Conservation (phyloP, 2,888 invertebrate genomes). For the Epinotia bilunana region DNA sequence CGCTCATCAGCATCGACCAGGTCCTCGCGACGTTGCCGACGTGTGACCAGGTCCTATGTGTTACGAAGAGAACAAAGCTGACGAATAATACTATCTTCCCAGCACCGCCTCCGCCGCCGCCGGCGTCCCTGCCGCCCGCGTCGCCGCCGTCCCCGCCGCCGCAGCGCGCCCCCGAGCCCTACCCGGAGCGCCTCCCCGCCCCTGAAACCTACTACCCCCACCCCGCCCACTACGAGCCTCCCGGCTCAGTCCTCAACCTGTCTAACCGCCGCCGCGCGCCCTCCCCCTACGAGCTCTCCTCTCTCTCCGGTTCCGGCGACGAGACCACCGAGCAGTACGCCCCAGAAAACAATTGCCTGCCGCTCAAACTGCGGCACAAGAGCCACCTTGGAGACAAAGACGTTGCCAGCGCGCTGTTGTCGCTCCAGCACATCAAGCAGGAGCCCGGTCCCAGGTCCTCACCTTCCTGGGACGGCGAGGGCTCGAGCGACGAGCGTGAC, state of each 20-base stretch:
- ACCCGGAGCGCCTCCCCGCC: slow-evolving; percentile 78
- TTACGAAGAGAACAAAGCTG: slow-evolving; percentile 88
- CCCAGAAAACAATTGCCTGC: slow-evolving; percentile 90
- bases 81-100: slow-evolving; percentile 82
- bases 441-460: slow-evolving; percentile 92
- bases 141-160: slow-evolving; percentile 82
- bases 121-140: slow-evolving; percentile 74
- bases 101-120: slow-evolving; percentile 82
- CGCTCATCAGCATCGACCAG: slow-evolving; percentile 94
- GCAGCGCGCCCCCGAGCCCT: slow-evolving; percentile 81
- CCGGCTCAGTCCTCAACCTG: slow-evolving; percentile 89
- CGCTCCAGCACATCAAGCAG: slow-evolving; percentile 93
- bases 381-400: slow-evolving; percentile 95
- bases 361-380: slow-evolving; percentile 96
- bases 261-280: slow-evolving; percentile 87
- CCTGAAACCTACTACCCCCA: slow-evolving; percentile 79
- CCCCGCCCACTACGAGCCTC: slow-evolving; percentile 84
- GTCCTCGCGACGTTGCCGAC: slow-evolving; percentile 93
- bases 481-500: slow-evolving; percentile 95
- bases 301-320: slow-evolving; percentile 87
- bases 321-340: slow-evolving; percentile 82
- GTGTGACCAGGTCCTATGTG: slow-evolving; percentile 92
- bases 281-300: slow-evolving; percentile 92
- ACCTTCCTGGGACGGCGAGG: slow-evolving; percentile 94
- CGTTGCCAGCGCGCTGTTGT: slow-evolving; percentile 92